phyloP scores from a whole-genome alignment of 2,113 vertebrate species.

The Zingel zingel region DNA sequence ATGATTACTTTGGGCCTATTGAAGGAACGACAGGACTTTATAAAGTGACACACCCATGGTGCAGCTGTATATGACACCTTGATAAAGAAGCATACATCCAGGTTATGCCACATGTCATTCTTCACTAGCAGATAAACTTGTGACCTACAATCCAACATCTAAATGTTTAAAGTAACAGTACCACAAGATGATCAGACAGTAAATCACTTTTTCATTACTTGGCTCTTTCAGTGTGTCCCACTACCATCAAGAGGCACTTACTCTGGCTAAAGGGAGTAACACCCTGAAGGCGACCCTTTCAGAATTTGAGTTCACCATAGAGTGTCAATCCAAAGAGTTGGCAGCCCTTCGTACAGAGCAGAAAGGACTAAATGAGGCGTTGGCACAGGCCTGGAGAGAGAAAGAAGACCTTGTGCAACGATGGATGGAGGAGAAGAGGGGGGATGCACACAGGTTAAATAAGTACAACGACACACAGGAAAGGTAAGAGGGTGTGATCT shows the following conservation, averaged over 20 bases:
- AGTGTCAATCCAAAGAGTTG: constrained; percentile 80
- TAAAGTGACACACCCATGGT: not conserved
- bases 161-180: not conserved
- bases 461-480: constrained; percentile 76
- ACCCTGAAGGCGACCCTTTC: constrained; percentile 67
- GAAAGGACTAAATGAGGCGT: constrained; percentile 55
- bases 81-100: not conserved
- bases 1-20: not conserved
- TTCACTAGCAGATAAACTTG: not conserved
- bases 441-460: constrained; percentile 80
- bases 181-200: not conserved
- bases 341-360: constrained; percentile 62
- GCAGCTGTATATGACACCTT: not conserved
- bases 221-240: constrained; percentile 73
- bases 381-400: constrained; percentile 54
- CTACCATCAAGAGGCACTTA: constrained; percentile 78
- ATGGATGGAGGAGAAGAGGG: constrained; percentile 82
- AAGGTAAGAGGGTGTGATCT: constrained; percentile 62
- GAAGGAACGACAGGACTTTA: not conserved
- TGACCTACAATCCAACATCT: not conserved
- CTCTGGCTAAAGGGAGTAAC: constrained; percentile 68
- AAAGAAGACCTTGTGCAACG: constrained; percentile 79
- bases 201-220: not conserved
- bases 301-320: constrained; percentile 74
- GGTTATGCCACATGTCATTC: not conserved